These are phyloP conservation scores for Linnaemya tessellans DNA, from an alignment of 2,888 invertebrate species.

Conservation along the genomic window DNA sequence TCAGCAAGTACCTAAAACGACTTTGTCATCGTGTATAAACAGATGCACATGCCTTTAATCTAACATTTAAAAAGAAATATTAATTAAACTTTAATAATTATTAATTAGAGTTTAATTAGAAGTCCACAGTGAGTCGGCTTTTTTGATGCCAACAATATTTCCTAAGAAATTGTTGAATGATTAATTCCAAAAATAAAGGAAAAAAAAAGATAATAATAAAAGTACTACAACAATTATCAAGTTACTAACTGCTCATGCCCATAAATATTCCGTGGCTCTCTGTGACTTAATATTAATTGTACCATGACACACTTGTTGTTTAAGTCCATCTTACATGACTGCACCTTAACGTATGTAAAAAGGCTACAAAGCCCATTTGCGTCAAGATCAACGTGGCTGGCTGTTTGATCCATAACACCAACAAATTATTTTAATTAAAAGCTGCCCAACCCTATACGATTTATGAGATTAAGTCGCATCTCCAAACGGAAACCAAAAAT, in stretches of 20 bases:
- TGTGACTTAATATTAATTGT: constrained; percentile 36
- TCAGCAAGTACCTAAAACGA: neutral
- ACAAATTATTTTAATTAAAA: constrained; percentile 9
- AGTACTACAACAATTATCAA: too few relatives aligned
- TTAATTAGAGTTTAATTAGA: constrained; percentile 58
- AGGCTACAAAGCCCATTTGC: neutral
- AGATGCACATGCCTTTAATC: neutral
- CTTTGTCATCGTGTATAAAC: neutral
- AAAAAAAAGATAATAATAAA: constrained; percentile 1
- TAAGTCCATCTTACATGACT: constrained; percentile 17
- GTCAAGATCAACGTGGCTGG: constrained; percentile 31
- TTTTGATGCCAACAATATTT: constrained; percentile 17
- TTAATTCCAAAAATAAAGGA: constrained; percentile 1
- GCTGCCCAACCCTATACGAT: neutral
- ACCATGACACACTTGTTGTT: neutral
- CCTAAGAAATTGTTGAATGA: constrained; percentile 15
- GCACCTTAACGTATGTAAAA: neutral
- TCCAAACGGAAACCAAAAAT: constrained; percentile 4
- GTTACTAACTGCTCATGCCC: neutral
- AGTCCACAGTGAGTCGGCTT: constrained; percentile 23
- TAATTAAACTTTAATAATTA: constrained; percentile 49
- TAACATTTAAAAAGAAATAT: neutral
- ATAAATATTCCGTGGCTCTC: constrained; percentile 1
- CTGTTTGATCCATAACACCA: constrained; percentile 25
- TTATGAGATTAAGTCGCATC: constrained; percentile 21